Evolutionary conservation across 2,888 invertebrate species (phyloP).

Genomic region (Leucoma salicis): DNA sequence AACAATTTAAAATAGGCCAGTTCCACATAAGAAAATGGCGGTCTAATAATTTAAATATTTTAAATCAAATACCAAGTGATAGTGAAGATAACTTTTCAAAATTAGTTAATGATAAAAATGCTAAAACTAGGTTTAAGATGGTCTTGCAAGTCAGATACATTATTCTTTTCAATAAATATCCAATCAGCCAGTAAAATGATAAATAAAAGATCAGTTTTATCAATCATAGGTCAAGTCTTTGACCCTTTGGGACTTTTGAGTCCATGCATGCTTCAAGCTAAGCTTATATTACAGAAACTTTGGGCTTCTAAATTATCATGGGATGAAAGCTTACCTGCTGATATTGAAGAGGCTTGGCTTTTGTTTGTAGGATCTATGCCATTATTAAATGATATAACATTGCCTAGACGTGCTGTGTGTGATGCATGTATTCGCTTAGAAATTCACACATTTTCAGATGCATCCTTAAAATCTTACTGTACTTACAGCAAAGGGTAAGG

Average conservation of each 20-base stretch:
- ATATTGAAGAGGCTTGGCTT: not conserved
- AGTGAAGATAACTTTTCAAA: not conserved
- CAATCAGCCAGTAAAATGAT: no score
- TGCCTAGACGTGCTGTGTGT: not conserved
- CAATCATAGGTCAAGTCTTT: not conserved
- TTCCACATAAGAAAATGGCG: constrained; percentile 11
- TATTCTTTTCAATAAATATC: no score
- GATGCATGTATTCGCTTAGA: not conserved
- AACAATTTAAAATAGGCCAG: constrained; percentile 1
- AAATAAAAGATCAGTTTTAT: no score
- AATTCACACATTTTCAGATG: not conserved
- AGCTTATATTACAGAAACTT: not conserved
- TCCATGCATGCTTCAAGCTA: not conserved
- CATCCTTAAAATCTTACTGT: not conserved
- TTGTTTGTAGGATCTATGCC: not conserved
- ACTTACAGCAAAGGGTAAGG: not conserved
- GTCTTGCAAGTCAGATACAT: not conserved
- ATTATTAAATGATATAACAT: not conserved
- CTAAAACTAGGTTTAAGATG: not conserved
- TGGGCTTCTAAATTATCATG: not conserved
- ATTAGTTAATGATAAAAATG: not conserved
- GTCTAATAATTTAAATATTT: constrained; percentile 1
- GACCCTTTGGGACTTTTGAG: not conserved
- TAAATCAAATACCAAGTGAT: not conserved
- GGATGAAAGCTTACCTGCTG: not conserved